Conservation (phyloP, 2,888 invertebrate genomes). For the Tupiocoris notatus region DNA sequence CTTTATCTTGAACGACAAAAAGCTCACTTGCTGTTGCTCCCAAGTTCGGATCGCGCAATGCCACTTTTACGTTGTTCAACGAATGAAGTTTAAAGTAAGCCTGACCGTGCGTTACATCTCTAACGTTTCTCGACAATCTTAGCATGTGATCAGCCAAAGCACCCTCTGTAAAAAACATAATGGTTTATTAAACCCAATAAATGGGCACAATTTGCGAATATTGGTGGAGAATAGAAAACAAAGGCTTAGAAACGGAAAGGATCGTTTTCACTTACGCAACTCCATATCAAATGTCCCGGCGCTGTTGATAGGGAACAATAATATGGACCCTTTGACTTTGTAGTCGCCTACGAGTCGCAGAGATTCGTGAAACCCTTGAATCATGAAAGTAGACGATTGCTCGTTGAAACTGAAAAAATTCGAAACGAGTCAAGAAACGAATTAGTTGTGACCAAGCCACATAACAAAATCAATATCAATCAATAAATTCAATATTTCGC, state of each 20-base stretch:
- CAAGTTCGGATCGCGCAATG: slow-evolving; percentile 20
- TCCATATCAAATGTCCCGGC: slow-evolving; percentile 39
- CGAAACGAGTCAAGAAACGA: too few relatives aligned
- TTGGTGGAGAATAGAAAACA: too few relatives aligned
- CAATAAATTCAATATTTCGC: too few relatives aligned
- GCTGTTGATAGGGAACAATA: slow-evolving; percentile 35
- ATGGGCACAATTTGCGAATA: background rate
- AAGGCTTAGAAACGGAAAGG: background rate
- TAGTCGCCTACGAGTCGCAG: slow-evolving; percentile 33
- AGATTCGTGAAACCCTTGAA: slow-evolving; percentile 36
- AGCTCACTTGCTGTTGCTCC: slow-evolving; percentile 24
- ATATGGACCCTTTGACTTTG: slow-evolving; percentile 29
- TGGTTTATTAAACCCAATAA: background rate
- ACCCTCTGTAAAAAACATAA: slow-evolving; percentile 11
- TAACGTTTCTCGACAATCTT: slow-evolving; percentile 12
- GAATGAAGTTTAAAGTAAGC: slow-evolving; percentile 9
- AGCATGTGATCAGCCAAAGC: slow-evolving; percentile 29
- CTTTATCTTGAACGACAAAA: background rate
- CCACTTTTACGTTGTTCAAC: slow-evolving; percentile 7
- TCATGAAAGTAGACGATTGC: background rate
- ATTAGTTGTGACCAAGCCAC: too few relatives aligned
- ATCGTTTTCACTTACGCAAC: slow-evolving; percentile 4
- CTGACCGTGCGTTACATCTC: slow-evolving; percentile 33
- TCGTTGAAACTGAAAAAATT: slow-evolving; percentile 25
- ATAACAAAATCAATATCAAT: too few relatives aligned